Conservation (phyloP, 2,888 invertebrate species). For the Malacosoma neustria region DNA sequence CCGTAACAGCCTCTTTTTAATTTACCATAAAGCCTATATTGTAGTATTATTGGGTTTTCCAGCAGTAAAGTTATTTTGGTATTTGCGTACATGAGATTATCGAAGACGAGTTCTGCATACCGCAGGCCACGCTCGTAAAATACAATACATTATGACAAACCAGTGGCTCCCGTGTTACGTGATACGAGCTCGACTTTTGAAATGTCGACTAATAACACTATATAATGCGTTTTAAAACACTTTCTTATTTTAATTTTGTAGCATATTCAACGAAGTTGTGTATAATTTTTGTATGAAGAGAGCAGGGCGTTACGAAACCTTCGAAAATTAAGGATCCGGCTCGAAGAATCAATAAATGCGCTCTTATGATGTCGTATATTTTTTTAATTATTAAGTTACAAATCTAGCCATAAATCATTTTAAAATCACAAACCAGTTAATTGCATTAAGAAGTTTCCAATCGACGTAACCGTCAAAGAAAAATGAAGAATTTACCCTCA, state of each 20-base stretch:
- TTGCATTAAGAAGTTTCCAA: too few relatives aligned
- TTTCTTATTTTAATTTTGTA: conserved; percentile 28
- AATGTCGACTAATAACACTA: neutral
- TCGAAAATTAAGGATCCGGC: too few relatives aligned
- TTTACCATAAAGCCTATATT: conserved; percentile 20
- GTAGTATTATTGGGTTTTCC: conserved; percentile 11
- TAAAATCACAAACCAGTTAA: too few relatives aligned
- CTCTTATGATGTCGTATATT: too few relatives aligned
- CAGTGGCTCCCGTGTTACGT: conserved; percentile 61
- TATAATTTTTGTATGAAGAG: neutral
- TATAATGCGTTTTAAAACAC: conserved; percentile 15
- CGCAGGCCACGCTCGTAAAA: conserved; percentile 60
- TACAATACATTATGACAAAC: conserved; percentile 58
- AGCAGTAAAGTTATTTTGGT: conserved; percentile 35
- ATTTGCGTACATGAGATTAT: conserved; percentile 48
- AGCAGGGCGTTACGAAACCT: too few relatives aligned
- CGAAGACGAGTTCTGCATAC: conserved; percentile 64
- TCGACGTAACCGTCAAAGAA: too few relatives aligned
- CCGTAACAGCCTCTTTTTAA: neutral
- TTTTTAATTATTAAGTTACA: too few relatives aligned
- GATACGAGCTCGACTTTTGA: conserved; percentile 19
- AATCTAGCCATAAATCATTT: too few relatives aligned
- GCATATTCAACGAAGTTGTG: conserved; percentile 5
- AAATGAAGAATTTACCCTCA: too few relatives aligned
- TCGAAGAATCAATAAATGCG: too few relatives aligned